Evolutionary conservation across 2,113 vertebrate species (phyloP).

Genomic region (Grallaria varia): DNA sequence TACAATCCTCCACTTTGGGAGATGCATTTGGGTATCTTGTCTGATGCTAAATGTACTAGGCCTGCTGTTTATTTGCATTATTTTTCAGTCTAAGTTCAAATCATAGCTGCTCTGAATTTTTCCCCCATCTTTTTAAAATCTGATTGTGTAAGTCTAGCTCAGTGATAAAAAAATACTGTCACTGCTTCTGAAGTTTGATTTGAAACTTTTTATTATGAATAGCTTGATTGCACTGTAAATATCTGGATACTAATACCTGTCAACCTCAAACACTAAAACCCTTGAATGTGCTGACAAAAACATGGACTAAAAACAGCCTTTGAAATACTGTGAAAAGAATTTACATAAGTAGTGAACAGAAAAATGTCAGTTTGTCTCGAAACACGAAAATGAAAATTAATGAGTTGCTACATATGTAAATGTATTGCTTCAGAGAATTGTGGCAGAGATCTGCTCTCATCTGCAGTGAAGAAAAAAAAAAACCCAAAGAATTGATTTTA

Average conservation of each 20-base stretch:
- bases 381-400: constrained; percentile 41
- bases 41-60: neutral
- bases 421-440: constrained; percentile 11
- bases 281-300: constrained; percentile 26
- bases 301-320: neutral
- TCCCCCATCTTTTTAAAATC: neutral
- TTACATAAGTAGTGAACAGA: neutral
- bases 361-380: constrained; percentile 29
- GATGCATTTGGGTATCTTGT: neutral
- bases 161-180: neutral
- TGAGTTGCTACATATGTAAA: constrained; percentile 20
- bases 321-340: constrained; percentile 29
- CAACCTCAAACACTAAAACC: constrained; percentile 1
- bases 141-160: neutral
- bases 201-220: neutral
- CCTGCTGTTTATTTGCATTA: neutral
- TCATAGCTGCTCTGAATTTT: neutral
- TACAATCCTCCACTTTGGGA: neutral
- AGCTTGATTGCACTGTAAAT: neutral
- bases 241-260: neutral
- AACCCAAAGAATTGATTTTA: neutral
- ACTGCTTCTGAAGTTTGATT: neutral
- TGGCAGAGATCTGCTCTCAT: neutral
- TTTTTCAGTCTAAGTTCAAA: neutral
- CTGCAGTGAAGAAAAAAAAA: neutral